Base-by-base conservation (phyloP, 2,888 invertebrate species). In the Caenorhabditis sulstoni region DNA sequence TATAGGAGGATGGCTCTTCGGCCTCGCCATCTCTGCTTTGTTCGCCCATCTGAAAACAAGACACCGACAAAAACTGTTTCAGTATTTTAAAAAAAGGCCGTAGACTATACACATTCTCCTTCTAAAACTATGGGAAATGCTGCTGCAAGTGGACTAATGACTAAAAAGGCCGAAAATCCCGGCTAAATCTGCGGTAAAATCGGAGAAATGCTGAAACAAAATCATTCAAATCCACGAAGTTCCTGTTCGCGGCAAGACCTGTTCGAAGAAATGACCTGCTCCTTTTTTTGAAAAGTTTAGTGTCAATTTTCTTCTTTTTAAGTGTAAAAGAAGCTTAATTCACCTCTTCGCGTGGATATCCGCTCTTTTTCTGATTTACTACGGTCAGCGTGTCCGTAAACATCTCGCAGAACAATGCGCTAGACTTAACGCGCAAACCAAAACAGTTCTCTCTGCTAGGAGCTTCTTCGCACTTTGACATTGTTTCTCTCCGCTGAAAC, bases 1-100 rank as follows among this genome's bases (percentile, higher is more conserved):
- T 20, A 20, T n/a, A 66, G 1, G 58, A 52, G 14, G 50, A 23
- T 16, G 58, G 41, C 39, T 65, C 74, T 16, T 58, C 58, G 14
- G 58, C 16, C 16, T 59, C 57, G n/a, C 49, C 29, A n/a, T 73
- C 73, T 8, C 45, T 59, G 45, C 59, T 65, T 59, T 59, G 74
- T 50, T 74, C 74, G 52, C 65, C 65, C 74, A 74, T 74, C 65
- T 74, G 18, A 9, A 59, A 70, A 29, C 29, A 29, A 29, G 4
- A 29, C 3, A 29, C 29, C 29, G 29, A 5, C 7, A 5, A 7
- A 29, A 7, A 29, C 29, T 29, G 29, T 29, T 29, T 29, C 29
- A 7, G 7, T 29, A 29, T 7, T 29, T 29, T n/a, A n/a, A n/a
- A n/a, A n/a, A n/a, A n/a, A n/a, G n/a, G n/a, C n/a, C n/a, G n/a